Evolutionary conservation across 2,888 invertebrate genomes (phyloP).

Genomic region (Vanessa cardui): DNA sequence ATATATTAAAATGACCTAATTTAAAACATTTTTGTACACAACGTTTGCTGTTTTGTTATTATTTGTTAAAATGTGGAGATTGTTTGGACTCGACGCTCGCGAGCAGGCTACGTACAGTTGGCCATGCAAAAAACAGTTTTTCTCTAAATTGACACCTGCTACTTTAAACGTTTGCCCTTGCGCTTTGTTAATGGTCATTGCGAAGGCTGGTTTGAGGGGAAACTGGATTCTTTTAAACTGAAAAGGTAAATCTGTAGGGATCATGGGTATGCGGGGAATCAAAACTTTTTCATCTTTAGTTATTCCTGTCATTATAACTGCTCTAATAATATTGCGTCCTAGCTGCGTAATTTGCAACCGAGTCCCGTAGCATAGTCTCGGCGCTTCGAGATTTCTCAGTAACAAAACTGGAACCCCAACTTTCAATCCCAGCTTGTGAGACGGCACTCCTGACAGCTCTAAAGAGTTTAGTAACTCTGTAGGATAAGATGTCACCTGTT

Average conservation of each 20-base stretch:
- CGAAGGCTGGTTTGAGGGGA: conserved; percentile 18
- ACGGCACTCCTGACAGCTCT: conserved; percentile 44
- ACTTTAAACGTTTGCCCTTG: conserved; percentile 36
- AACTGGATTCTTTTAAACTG: conserved; percentile 34
- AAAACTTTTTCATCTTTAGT: conserved; percentile 45
- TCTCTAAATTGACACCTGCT: conserved; percentile 35
- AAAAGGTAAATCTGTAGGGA: conserved; percentile 46
- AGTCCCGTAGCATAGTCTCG: conserved; percentile 38
- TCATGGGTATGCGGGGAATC: conserved; percentile 47
- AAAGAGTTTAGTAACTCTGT: conserved; percentile 47
- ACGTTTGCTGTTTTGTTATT: too few species aligned
- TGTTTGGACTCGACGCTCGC: background rate
- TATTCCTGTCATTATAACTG: conserved; percentile 44
- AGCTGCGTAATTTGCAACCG: conserved; percentile 34
- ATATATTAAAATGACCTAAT: too few species aligned
- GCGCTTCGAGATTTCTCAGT: conserved; percentile 42
- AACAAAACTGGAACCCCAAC: conserved; percentile 41
- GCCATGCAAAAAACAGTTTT: conserved; percentile 35
- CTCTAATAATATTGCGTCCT: conserved; percentile 41
- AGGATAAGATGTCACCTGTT: conserved; percentile 39
- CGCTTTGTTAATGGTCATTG: conserved; percentile 37
- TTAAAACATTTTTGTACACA: too few species aligned
- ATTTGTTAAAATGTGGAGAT: too few species aligned
- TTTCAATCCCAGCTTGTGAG: conserved; percentile 40
- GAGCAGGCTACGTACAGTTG: conserved; percentile 7